Percentiles rank a stretch among this genome's conserved stretches.
phyloP scores from a whole-genome alignment of 2,888 invertebrate genomes.

The Octonoba sinensis region DNA sequence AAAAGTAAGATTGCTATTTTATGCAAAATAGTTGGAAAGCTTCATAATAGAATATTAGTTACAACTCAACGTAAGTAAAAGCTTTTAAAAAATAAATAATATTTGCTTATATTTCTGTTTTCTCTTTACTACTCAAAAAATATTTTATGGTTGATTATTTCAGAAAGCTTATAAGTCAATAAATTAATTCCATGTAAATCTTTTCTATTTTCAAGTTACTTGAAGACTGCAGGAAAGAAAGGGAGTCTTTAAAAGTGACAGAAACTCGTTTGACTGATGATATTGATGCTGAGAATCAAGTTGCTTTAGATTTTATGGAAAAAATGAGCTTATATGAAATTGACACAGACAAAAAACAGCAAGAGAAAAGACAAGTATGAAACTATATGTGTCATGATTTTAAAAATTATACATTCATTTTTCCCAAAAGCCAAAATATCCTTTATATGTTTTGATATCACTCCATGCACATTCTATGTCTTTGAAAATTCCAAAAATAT shows the following conservation, averaged over 20 bases:
- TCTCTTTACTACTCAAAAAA: too few relatives aligned
- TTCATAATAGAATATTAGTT: too few relatives aligned
- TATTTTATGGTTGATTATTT: too few relatives aligned
- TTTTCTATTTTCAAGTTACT: constrained; percentile 22
- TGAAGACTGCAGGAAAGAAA: constrained; percentile 15
- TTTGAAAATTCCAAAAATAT: too few relatives aligned
- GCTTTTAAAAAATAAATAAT: too few relatives aligned
- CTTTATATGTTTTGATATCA: too few relatives aligned
- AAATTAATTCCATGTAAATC: neutral
- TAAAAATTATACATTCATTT: too few relatives aligned
- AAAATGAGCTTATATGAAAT: constrained; percentile 32
- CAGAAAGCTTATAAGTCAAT: too few relatives aligned
- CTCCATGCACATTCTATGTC: too few relatives aligned
- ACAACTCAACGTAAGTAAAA: too few relatives aligned
- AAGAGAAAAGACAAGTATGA: constrained; percentile 45
- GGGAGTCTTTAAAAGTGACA: constrained; percentile 11
- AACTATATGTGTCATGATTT: neutral
- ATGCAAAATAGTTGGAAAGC: neutral
- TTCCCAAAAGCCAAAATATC: too few relatives aligned
- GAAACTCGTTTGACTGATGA: constrained; percentile 19
- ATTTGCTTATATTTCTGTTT: too few relatives aligned
- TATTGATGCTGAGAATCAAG: neutral
- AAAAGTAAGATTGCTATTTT: constrained; percentile 31
- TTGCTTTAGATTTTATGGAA: constrained; percentile 19
- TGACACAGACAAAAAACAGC: constrained; percentile 40